Evolutionary conservation across 1,140 invertebrate genomes (phyloP).

Genomic region (Scylla paramamosain): DNA sequence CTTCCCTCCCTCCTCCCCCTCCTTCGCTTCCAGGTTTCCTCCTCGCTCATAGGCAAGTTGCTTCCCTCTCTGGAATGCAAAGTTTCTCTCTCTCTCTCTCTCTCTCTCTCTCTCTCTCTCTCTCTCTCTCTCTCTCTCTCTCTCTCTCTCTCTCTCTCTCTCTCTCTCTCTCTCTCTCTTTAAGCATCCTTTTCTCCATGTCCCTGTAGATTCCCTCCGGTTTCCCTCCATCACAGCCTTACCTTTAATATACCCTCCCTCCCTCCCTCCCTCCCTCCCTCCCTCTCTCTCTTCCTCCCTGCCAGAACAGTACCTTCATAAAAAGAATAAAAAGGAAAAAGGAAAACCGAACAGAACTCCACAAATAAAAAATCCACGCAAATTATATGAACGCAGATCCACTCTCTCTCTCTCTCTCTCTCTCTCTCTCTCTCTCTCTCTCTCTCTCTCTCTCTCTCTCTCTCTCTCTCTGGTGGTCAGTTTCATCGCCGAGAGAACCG

Average conservation of each 20-base stretch:
- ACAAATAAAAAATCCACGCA: too few relatives aligned
- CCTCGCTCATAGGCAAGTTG: too few relatives aligned
- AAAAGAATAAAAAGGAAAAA: too few relatives aligned
- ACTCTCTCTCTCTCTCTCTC: slow-evolving; percentile 1
- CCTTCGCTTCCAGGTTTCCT: not conserved
- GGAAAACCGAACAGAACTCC: too few relatives aligned
- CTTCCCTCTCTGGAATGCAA: too few relatives aligned
- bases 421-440: slow-evolving; percentile 33
- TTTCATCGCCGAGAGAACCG: too few relatives aligned
- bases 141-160: not conserved
- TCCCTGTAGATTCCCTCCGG: too few relatives aligned
- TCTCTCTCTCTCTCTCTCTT: not conserved
- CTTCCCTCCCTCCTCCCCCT: not conserved
- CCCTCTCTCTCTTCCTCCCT: not conserved
- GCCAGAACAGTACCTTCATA: not conserved
- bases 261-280: not conserved
- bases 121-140: not conserved
- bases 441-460: slow-evolving; percentile 17
- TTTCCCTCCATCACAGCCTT: too few relatives aligned
- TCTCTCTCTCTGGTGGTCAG: not conserved
- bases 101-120: slow-evolving; percentile 11
- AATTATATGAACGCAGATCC: not conserved
- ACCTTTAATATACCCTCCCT: not conserved
- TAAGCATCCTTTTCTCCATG: too few relatives aligned
- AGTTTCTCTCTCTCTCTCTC: not conserved